Conservation (phyloP, 2,113 vertebrate species). For the Hippocampus comes region DNA sequence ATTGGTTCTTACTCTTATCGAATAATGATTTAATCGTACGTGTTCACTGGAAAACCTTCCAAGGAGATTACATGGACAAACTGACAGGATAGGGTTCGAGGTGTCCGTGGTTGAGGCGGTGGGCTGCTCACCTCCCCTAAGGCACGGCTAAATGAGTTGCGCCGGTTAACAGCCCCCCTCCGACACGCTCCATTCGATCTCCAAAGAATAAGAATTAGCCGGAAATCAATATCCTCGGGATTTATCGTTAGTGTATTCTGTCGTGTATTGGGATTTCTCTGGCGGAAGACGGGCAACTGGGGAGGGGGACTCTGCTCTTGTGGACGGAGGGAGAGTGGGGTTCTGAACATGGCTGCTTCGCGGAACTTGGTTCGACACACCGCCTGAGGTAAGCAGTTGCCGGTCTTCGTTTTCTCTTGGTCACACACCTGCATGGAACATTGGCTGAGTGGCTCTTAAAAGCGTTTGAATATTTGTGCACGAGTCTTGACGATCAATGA, state of each 20-base stretch:
- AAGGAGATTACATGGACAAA: not conserved
- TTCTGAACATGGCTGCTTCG: constrained; percentile 77
- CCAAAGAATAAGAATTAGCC: constrained; percentile 35
- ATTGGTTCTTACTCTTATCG: not conserved
- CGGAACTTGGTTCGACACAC: constrained; percentile 70
- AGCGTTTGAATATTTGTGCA: not conserved
- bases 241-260: constrained; percentile 17
- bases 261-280: constrained; percentile 41
- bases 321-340: constrained; percentile 64
- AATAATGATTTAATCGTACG: not conserved
- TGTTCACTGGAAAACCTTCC: not conserved
- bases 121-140: constrained; percentile 51
- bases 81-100: constrained; percentile 10
- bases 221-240: constrained; percentile 36
- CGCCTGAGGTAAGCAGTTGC: constrained; percentile 73
- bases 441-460: not conserved
- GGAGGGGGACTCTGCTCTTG: constrained; percentile 69
- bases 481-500: constrained; percentile 8
- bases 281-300: constrained; percentile 53
- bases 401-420: constrained; percentile 1
- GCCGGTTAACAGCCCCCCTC: constrained; percentile 43
- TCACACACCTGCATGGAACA: not conserved
- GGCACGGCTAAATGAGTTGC: constrained; percentile 55
- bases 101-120: constrained; percentile 37
- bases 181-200: constrained; percentile 33